These are phyloP conservation scores for Pantherophis vulpinus DNA, from an alignment of 2,797 vertebrate species.

Conservation along the genomic window DNA sequence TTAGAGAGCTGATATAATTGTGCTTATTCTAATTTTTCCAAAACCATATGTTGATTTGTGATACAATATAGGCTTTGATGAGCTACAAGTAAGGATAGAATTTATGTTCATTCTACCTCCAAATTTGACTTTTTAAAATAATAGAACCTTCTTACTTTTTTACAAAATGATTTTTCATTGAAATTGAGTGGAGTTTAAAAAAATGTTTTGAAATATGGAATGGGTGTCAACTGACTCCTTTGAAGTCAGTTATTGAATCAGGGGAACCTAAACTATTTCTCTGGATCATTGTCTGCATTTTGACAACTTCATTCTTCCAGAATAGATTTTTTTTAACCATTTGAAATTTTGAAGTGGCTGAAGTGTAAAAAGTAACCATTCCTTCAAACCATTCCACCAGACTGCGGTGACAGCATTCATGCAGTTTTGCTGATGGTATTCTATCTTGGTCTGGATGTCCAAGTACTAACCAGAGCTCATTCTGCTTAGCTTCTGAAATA, in stretches of 20 bases:
- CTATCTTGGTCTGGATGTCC: neutral
- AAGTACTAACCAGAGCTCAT: neutral
- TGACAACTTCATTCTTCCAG: neutral
- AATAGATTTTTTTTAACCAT: neutral
- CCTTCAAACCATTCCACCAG: neutral
- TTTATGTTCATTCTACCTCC: neutral
- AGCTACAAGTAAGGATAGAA: neutral
- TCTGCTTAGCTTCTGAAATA: neutral
- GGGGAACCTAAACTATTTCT: neutral
- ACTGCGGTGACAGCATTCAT: neutral
- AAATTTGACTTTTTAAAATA: neutral
- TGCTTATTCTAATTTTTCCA: slow-evolving; percentile 29
- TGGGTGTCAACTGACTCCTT: neutral
- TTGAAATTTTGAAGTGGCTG: neutral
- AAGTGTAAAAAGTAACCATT: neutral
- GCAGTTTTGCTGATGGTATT: neutral
- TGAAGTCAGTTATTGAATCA: neutral
- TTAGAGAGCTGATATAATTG: neutral
- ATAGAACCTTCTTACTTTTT: neutral
- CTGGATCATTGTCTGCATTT: neutral
- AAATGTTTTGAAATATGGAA: neutral
- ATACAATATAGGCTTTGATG: neutral
- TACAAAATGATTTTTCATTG: neutral
- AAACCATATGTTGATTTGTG: slow-evolving; percentile 6
- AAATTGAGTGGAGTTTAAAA: neutral